Evolutionary conservation across 2,888 invertebrate species (phyloP).

Genomic region (Dryadula phaetusa): DNA sequence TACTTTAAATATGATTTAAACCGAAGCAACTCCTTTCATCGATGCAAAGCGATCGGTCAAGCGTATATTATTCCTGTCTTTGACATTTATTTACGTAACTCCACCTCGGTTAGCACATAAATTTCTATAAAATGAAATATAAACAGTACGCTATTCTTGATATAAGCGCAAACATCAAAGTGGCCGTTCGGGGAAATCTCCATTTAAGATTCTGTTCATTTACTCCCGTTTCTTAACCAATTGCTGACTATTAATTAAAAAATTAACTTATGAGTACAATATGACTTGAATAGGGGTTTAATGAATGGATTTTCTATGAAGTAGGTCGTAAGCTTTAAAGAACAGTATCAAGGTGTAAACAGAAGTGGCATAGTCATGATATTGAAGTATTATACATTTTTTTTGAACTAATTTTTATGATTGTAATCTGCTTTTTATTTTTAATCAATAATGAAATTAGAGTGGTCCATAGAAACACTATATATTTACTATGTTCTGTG

Average conservation of each 20-base stretch:
- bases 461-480: neutral
- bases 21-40: slow-evolving; percentile 54
- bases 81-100: slow-evolving; percentile 68
- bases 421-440: too few species aligned
- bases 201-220: slow-evolving; percentile 48
- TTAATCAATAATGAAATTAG: neutral
- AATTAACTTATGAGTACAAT: slow-evolving; percentile 76
- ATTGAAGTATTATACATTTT: neutral
- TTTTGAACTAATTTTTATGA: too few species aligned
- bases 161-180: slow-evolving; percentile 66
- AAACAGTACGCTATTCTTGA: slow-evolving; percentile 49
- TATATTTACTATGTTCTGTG: too few species aligned
- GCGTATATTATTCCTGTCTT: slow-evolving; percentile 58
- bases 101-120: slow-evolving; percentile 60
- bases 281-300: slow-evolving; percentile 79
- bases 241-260: slow-evolving; percentile 39
- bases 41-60: slow-evolving; percentile 60
- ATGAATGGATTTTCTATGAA: slow-evolving; percentile 78
- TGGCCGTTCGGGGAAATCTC: slow-evolving; percentile 62
- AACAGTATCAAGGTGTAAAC: slow-evolving; percentile 63
- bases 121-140: slow-evolving; percentile 68
- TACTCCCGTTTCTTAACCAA: slow-evolving; percentile 38
- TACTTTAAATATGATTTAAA: slow-evolving; percentile 28
- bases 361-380: slow-evolving; percentile 13
- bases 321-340: slow-evolving; percentile 60